phyloP scores from a whole-genome alignment of 1,140 invertebrate species.

The Chironomus striatipennis region DNA sequence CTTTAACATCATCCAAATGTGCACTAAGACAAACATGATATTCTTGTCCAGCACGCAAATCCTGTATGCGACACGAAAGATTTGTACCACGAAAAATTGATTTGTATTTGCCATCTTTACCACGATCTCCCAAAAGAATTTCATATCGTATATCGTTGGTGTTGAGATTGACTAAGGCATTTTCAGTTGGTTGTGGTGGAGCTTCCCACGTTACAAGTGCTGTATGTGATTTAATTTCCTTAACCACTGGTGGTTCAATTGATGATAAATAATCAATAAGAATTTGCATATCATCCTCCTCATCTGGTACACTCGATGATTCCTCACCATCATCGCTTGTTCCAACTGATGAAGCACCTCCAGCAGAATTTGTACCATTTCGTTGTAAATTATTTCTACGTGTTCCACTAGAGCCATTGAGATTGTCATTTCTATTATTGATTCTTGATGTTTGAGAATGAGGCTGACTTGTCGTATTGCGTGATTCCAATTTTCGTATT shows the following conservation, averaged over 20 bases:
- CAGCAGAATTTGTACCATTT: constrained; percentile 35
- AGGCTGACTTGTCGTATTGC: constrained; percentile 36
- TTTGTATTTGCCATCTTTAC: constrained; percentile 66
- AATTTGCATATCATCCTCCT: constrained; percentile 55
- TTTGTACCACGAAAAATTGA: constrained; percentile 64
- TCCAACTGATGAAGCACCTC: constrained; percentile 52
- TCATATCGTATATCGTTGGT: constrained; percentile 62
- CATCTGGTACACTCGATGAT: constrained; percentile 56
- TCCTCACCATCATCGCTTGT: constrained; percentile 61
- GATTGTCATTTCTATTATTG: constrained; percentile 36
- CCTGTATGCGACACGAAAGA: constrained; percentile 65
- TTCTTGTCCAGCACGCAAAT: constrained; percentile 70
- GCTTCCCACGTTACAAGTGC: constrained; percentile 69
- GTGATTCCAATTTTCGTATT: constrained; percentile 55
- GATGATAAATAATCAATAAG: constrained; percentile 61
- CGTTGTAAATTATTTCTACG: constrained; percentile 20
- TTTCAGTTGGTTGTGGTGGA: constrained; percentile 51
- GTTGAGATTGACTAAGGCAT: constrained; percentile 39
- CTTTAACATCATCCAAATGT: constrained; percentile 45
- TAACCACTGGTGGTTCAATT: constrained; percentile 64
- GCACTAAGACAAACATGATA: constrained; percentile 65
- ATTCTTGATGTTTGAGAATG: constrained; percentile 50
- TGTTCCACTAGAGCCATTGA: not conserved
- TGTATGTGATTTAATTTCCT: constrained; percentile 65
- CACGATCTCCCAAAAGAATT: constrained; percentile 65